Percentiles rank a stretch among this genome's conserved stretches.
These are phyloP conservation scores for Miltochrista miniata DNA, from an alignment of 2,888 invertebrate species.

Conservation along the genomic window DNA sequence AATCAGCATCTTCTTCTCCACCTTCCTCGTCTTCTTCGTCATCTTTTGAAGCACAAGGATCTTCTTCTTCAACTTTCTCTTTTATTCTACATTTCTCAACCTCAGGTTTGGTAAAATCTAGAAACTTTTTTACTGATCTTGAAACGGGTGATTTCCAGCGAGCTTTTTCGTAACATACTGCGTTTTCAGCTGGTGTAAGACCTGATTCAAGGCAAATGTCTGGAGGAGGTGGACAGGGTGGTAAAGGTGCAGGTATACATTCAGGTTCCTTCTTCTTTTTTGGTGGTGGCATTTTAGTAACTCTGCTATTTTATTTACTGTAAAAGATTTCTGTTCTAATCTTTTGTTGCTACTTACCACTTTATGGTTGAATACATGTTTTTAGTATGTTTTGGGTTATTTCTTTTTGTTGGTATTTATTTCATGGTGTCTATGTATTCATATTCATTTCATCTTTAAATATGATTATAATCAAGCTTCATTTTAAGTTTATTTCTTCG, in stretches of 20 bases:
- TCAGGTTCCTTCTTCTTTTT: conserved; percentile 21
- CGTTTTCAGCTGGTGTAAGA: conserved; percentile 17
- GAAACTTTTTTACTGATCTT: conserved; percentile 8
- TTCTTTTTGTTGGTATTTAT: background rate
- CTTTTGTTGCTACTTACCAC: too few species aligned
- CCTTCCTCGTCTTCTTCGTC: background rate
- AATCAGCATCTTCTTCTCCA: background rate
- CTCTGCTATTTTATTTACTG: background rate
- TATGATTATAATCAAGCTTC: background rate
- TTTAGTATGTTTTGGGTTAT: background rate
- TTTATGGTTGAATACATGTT: background rate
- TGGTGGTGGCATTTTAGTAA: conserved; percentile 3
- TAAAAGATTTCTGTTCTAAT: background rate
- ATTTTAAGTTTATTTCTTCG: background rate
- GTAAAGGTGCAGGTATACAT: conserved; percentile 4
- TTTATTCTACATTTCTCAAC: conserved; percentile 4
- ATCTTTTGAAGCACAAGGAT: background rate
- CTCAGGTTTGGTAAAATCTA: background rate
- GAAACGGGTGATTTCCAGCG: conserved; percentile 2
- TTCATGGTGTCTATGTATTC: background rate
- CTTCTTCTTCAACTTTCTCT: background rate
- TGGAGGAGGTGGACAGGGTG: conserved; percentile 14
- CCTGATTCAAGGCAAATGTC: conserved; percentile 17
- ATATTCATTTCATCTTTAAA: background rate
- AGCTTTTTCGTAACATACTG: conserved; percentile 19